Conservation (phyloP, 1,140 invertebrate species). For the Aphaenogaster rudis region DNA sequence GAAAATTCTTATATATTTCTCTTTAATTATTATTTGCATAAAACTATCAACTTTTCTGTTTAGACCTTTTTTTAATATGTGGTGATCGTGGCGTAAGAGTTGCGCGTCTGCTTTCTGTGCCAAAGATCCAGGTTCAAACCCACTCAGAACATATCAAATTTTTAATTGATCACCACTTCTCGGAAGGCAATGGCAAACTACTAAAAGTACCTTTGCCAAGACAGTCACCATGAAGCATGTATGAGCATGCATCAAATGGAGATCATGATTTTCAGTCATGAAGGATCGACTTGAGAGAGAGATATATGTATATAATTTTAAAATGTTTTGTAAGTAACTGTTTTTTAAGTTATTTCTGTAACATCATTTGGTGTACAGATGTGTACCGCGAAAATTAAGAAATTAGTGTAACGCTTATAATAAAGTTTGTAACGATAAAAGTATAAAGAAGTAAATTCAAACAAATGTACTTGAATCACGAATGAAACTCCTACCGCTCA, state of each 20-base stretch:
- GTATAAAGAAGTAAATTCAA: not conserved
- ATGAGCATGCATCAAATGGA: too few species aligned
- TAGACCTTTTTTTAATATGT: not conserved
- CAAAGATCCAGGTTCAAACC: too few species aligned
- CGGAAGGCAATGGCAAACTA: too few species aligned
- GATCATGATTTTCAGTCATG: too few species aligned
- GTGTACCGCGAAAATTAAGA: not conserved
- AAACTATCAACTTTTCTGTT: not conserved
- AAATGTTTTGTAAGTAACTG: not conserved
- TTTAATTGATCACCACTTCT: too few species aligned
- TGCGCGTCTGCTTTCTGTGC: too few species aligned
- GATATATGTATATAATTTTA: too few species aligned
- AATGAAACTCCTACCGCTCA: not conserved
- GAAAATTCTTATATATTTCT: not conserved
- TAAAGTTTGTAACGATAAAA: not conserved
- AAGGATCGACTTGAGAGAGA: too few species aligned
- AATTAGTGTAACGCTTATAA: not conserved
- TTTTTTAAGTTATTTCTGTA: not conserved
- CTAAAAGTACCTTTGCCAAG: too few species aligned
- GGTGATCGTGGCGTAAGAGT: too few species aligned
- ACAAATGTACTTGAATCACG: not conserved
- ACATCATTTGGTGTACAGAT: not conserved
- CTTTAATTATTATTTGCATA: not conserved
- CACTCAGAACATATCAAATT: too few species aligned
- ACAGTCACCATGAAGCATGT: too few species aligned